Conservation (phyloP, 2,797 vertebrate species). For the Takifugu rubripes region DNA sequence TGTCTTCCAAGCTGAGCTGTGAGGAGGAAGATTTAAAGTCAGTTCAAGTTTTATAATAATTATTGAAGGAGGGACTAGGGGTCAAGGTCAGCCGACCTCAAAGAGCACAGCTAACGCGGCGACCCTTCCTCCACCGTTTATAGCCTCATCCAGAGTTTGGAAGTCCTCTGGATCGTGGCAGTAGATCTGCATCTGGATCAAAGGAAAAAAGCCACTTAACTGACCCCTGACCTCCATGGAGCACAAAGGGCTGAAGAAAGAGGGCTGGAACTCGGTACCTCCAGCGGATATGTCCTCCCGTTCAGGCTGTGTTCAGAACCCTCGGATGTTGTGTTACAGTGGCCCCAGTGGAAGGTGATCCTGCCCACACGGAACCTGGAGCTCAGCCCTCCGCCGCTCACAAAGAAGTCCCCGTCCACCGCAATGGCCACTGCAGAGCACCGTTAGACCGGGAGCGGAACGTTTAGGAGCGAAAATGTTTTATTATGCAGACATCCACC, state of each 20-base stretch:
- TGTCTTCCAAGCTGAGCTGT: conserved; percentile 86
- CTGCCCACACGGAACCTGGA: conserved; percentile 83
- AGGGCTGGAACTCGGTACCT: conserved; percentile 69
- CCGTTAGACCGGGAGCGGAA: background rate
- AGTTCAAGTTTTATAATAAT: background rate
- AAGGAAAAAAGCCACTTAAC: conserved; percentile 7
- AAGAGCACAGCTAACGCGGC: conserved; percentile 89
- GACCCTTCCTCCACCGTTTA: conserved; percentile 84
- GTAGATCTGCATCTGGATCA: conserved; percentile 91
- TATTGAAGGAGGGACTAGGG: background rate
- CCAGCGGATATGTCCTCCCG: conserved; percentile 91
- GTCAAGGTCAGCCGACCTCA: conserved; percentile 72
- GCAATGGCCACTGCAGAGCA: conserved; percentile 83
- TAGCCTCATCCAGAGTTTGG: conserved; percentile 83
- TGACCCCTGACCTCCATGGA: background rate
- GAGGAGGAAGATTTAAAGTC: conserved; percentile 23
- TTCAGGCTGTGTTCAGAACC: conserved; percentile 96
- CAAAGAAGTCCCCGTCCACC: conserved; percentile 85
- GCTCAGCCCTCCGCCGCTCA: conserved; percentile 89
- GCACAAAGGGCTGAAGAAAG: background rate
- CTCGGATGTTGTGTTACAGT: conserved; percentile 88
- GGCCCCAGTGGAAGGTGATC: conserved; percentile 96
- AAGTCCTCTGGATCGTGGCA: conserved; percentile 82
- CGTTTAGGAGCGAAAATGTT: background rate
- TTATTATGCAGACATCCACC: background rate